Evolutionary conservation across 2,113 vertebrate genomes (phyloP).

Genomic region (Hippolais icterina): DNA sequence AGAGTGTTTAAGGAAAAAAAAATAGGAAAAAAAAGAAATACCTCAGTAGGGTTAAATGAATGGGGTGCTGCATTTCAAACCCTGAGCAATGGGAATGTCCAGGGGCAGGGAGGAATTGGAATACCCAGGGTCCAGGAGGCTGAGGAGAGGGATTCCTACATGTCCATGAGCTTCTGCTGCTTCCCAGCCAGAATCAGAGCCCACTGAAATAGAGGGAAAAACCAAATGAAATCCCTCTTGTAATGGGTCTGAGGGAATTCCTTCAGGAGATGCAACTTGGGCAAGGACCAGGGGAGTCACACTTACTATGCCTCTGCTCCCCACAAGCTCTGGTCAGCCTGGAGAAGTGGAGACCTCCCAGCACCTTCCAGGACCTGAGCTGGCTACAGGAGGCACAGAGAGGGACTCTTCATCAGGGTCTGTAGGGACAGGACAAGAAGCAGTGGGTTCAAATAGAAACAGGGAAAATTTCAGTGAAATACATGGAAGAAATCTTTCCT

Average conservation of each 20-base stretch:
- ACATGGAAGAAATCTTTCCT: not conserved
- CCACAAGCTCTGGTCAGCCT: not conserved
- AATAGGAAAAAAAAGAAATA: too few species aligned
- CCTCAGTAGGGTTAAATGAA: not conserved
- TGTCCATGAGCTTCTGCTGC: not conserved
- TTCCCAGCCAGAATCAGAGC: not conserved
- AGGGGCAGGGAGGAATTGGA: not conserved
- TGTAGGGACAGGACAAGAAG: not conserved
- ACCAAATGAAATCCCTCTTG: rapidly evolving
- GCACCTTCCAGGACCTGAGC: not conserved
- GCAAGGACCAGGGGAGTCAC: not conserved
- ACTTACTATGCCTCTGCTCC: not conserved
- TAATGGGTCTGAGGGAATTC: not conserved
- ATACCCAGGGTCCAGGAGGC: not conserved
- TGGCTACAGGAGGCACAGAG: not conserved
- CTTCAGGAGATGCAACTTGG: not conserved
- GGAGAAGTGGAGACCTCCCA: not conserved
- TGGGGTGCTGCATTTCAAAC: not conserved
- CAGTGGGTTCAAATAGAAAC: not conserved
- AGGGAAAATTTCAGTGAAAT: not conserved
- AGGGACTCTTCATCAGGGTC: not conserved
- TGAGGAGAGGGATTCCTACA: rapidly evolving
- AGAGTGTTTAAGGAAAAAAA: not conserved
- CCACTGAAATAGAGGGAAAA: not conserved
- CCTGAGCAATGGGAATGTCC: not conserved